phyloP scores from a whole-genome alignment of 2,888 invertebrate genomes.

The Catocala nupta region DNA sequence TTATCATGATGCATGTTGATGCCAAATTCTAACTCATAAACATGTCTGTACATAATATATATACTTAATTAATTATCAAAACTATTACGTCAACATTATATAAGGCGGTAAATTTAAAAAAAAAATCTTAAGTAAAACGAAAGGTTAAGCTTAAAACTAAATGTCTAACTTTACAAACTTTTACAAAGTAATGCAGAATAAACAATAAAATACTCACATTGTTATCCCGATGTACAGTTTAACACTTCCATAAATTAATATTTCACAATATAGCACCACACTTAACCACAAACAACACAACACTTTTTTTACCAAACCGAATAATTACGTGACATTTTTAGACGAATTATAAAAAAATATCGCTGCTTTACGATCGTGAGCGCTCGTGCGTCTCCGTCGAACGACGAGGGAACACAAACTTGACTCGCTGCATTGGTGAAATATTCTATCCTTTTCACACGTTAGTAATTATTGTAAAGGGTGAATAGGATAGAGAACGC shows the following conservation, averaged over 20 bases:
- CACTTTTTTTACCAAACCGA: constrained; percentile 33
- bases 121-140: too few species aligned
- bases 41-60: too few species aligned
- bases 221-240: constrained; percentile 6
- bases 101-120: too few species aligned
- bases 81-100: too few species aligned
- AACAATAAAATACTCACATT: constrained; percentile 8
- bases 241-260: constrained; percentile 5
- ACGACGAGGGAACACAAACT: constrained; percentile 58
- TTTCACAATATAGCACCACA: constrained; percentile 38
- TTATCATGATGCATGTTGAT: too few species aligned
- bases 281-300: constrained; percentile 27
- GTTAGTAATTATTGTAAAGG: constrained; percentile 22
- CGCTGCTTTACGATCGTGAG: constrained; percentile 53
- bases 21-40: too few species aligned
- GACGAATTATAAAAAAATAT: constrained; percentile 22
- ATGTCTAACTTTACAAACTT: too few species aligned
- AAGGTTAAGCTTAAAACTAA: too few species aligned
- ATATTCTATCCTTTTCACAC: constrained; percentile 49
- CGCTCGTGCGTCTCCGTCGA: constrained; percentile 72
- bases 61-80: too few species aligned
- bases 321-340: constrained; percentile 31
- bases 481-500: constrained; percentile 47
- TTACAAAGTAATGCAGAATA: neutral
- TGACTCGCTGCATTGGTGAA: constrained; percentile 50